Conservation (phyloP, 1,140 invertebrate species). For the Scaptomyza hsui region DNA sequence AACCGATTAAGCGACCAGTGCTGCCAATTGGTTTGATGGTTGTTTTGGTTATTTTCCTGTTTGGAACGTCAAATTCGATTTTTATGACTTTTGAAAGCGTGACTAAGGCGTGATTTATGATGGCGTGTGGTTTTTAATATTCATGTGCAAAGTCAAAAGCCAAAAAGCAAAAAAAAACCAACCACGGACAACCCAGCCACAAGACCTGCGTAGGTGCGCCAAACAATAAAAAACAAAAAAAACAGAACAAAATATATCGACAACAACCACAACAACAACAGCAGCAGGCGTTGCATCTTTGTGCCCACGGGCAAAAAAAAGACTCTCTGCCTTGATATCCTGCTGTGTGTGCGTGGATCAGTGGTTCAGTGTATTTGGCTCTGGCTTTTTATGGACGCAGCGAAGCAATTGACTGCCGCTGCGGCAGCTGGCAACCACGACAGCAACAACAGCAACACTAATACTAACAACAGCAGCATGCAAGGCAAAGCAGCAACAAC, state of each 20-base stretch:
- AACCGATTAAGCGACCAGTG: constrained; percentile 1
- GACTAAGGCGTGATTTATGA: constrained; percentile 84
- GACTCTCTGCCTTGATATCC: constrained; percentile 59
- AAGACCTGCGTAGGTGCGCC: constrained; percentile 75
- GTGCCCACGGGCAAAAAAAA: constrained; percentile 47
- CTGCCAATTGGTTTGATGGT: constrained; percentile 34
- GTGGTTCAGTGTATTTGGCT: constrained; percentile 30
- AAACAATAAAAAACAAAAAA: constrained; percentile 71
- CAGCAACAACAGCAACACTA: constrained; percentile 10
- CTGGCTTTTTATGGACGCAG: constrained; percentile 64
- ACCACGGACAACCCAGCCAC: constrained; percentile 30
- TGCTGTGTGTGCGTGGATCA: constrained; percentile 76
- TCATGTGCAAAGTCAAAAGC: constrained; percentile 73
- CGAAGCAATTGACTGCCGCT: constrained; percentile 77
- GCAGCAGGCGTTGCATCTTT: constrained; percentile 50
- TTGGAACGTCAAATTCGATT: constrained; percentile 81
- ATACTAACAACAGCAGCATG: constrained; percentile 4
- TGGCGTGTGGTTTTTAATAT: constrained; percentile 84
- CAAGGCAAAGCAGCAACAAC: background rate
- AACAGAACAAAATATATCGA: constrained; percentile 12
- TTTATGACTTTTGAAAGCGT: constrained; percentile 84
- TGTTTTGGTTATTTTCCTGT: constrained; percentile 30
- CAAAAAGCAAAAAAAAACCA: constrained; percentile 39
- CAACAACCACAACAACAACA: constrained; percentile 22
- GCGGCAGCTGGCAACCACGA: constrained; percentile 49